phyloP scores from a whole-genome alignment of 2,888 invertebrate genomes.

The Drosophila ustulata region DNA sequence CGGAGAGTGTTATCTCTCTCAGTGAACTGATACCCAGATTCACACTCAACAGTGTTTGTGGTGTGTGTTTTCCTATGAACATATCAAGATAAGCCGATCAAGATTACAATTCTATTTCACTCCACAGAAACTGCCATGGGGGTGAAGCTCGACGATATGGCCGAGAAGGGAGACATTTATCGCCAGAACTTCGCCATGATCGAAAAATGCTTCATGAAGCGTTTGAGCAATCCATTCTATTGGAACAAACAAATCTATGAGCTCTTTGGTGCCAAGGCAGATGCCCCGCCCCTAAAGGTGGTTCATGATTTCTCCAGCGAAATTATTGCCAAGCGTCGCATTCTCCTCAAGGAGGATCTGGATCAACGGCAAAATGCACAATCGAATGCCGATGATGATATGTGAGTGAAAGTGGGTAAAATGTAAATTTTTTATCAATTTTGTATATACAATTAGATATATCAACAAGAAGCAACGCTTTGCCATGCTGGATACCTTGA shows the following conservation, averaged over 20 bases:
- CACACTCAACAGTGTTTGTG: conserved; percentile 79
- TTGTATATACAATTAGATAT: conserved; percentile 37
- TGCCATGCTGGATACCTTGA: conserved; percentile 78
- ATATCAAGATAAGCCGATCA: background rate
- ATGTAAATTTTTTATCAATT: background rate
- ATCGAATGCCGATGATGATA: conserved; percentile 36
- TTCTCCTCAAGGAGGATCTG: conserved; percentile 51
- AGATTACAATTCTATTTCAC: background rate
- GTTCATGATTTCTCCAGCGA: conserved; percentile 79
- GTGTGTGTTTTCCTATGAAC: conserved; percentile 45
- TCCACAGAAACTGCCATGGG: conserved; percentile 79
- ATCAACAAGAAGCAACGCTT: conserved; percentile 68
- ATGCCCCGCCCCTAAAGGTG: conserved; percentile 52
- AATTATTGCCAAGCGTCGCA: conserved; percentile 77
- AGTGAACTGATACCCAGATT: conserved; percentile 78
- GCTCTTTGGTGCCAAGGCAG: conserved; percentile 50
- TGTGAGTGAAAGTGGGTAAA: conserved; percentile 23
- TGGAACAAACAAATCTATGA: conserved; percentile 58
- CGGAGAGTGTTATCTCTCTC: conserved; percentile 53
- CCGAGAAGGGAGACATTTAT: conserved; percentile 73
- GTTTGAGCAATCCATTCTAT: conserved; percentile 69
- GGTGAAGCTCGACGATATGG: conserved; percentile 75
- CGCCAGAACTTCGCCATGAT: conserved; percentile 69
- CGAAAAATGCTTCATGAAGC: conserved; percentile 67
- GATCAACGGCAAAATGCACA: conserved; percentile 1